phyloP scores from a whole-genome alignment of 2,888 invertebrate genomes.

The Caenorhabditis sp. region DNA sequence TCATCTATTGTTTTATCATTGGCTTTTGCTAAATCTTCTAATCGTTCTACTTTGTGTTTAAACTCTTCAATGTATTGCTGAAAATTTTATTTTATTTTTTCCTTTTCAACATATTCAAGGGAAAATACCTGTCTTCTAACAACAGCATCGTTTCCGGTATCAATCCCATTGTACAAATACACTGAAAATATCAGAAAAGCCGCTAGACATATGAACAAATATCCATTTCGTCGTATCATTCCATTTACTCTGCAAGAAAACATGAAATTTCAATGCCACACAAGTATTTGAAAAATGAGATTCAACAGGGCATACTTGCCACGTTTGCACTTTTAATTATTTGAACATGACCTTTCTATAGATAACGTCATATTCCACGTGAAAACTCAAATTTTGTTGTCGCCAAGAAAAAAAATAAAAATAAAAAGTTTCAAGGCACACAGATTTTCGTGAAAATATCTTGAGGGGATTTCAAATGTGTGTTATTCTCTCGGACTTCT shows the following conservation, averaged over 20 bases:
- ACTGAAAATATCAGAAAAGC: conserved; percentile 29
- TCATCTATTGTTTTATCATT: conserved; percentile 40
- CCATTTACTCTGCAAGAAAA: conserved; percentile 9
- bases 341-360: no score
- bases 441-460: background rate
- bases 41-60: conserved; percentile 17
- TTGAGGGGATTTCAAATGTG: background rate
- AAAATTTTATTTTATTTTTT: background rate
- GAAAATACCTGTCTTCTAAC: conserved; percentile 17
- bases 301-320: background rate
- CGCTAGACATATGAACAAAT: conserved; percentile 20
- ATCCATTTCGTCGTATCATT: conserved; percentile 27
- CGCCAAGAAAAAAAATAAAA: background rate
- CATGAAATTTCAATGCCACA: no score
- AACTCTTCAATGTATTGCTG: conserved; percentile 27
- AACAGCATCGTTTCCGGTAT: conserved; percentile 18
- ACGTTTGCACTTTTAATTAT: no score
- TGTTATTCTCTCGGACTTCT: conserved; percentile 9
- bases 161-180: conserved; percentile 35
- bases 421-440: conserved; percentile 4
- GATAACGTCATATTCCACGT: no score
- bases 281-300: no score
- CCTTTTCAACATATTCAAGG: background rate
- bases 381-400: background rate
- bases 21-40: conserved; percentile 19